phyloP scores from a whole-genome alignment of 2,797 vertebrate species.

The Scolopax rusticola region DNA sequence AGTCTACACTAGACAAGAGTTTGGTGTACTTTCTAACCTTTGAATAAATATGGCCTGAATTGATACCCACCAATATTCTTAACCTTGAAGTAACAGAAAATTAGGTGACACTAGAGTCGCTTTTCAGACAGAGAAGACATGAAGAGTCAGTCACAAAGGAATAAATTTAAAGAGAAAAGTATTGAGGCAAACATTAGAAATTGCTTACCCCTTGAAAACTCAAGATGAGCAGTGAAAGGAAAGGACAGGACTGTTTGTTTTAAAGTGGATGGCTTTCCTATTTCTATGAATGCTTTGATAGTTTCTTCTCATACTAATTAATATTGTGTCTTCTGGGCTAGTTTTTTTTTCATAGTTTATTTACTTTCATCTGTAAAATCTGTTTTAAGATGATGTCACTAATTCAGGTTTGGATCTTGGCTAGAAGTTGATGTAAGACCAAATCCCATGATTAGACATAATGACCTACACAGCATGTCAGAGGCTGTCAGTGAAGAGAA shows the following conservation, averaged over 20 bases:
- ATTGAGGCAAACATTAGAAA: neutral
- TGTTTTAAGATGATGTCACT: neutral
- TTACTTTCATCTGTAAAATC: conserved; percentile 19
- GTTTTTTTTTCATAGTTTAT: neutral
- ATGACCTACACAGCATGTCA: neutral
- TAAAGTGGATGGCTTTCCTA: neutral
- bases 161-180: neutral
- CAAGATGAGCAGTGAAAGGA: neutral
- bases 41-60: conserved; percentile 65
- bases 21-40: conserved; percentile 60
- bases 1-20: conserved; percentile 68
- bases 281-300: neutral
- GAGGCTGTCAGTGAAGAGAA: neutral
- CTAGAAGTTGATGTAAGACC: neutral
- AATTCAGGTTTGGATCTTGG: neutral
- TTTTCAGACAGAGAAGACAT: neutral
- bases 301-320: neutral
- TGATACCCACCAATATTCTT: conserved; percentile 17
- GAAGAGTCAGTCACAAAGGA: neutral
- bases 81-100: conserved; percentile 20
- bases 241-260: neutral
- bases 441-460: neutral
- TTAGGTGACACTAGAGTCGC: neutral
- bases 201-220: no score
- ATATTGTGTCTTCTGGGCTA: neutral